Base-by-base conservation (phyloP, 2,797 vertebrate genomes). In the Pangasius mekongensis region DNA sequence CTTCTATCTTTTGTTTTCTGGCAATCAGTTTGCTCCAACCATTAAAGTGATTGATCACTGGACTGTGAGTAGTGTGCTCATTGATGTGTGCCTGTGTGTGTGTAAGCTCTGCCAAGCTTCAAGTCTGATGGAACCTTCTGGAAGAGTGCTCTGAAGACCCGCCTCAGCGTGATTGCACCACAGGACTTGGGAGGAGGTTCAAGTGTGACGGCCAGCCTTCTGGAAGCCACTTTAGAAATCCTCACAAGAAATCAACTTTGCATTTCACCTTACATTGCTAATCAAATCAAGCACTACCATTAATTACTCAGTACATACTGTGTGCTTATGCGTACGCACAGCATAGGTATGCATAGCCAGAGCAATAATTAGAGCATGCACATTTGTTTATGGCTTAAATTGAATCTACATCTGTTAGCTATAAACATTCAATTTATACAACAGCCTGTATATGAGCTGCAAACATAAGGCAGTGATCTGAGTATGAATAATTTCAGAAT, bases 51-150 rank as follows among this genome's bases (percentile, higher is more conserved):
- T 86, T 86, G 89, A 76, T 83, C 87, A 62, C 39, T 62, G 71
- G 81, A 78, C 30, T 60, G 77, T 87, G 85, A 54, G 66, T 84
- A 78, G 84, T 52, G 77, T 76, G 84, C 62, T 82, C 76, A 88
- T 66, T 30, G 27, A 62, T 88, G 73, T 88, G 88, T 88, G 76
- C 91, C 24, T 91, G 88, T 91, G 87, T 88, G 87, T 89, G 86
- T 82, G 86, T 76, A 89, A 89, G 88, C 43, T 86, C 62, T 85
- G 91, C 88, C 85, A 88, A 87, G 86, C 81, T 89, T 84, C 88
- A 89, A 88, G 87, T 88, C 85, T 89, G 85, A 89, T 88, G 89
- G 88, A 91, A 90, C 85, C 89, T 86, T 91, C 90, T 89, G 89
- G 87, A 90, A 90, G 88, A 89, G 82, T 67, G 84, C 88, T 88